Conservation (phyloP, 1,140 invertebrate species). For the Cotesia vestalis region DNA sequence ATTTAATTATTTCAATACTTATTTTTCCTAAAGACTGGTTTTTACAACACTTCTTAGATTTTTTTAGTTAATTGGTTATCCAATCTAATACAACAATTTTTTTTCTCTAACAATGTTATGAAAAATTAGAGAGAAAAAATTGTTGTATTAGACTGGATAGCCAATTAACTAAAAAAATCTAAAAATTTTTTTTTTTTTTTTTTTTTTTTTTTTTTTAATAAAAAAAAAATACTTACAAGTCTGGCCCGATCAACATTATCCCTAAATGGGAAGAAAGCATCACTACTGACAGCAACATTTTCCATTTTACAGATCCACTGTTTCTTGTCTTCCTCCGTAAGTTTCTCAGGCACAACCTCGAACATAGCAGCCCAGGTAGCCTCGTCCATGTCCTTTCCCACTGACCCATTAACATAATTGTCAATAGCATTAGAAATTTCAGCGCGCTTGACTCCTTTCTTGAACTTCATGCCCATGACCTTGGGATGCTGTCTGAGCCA, state of each 20-base stretch:
- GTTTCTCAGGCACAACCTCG: conserved; percentile 76
- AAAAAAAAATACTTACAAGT: conserved; percentile 71
- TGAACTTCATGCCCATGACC: conserved; percentile 88
- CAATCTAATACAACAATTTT: no score
- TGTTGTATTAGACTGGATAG: no score
- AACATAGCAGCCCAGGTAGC: conserved; percentile 76
- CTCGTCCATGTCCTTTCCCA: conserved; percentile 78
- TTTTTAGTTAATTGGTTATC: no score
- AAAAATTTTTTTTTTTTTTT: no score
- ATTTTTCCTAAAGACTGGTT: no score
- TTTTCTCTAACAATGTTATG: no score
- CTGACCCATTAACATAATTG: conserved; percentile 90
- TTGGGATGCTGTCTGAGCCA: conserved; percentile 95
- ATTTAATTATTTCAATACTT: no score
- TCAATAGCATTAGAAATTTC: conserved; percentile 97
- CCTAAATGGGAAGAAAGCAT: conserved; percentile 98
- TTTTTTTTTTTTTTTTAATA: not conserved
- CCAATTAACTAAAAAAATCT: no score
- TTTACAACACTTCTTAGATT: no score
- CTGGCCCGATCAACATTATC: conserved; percentile 96
- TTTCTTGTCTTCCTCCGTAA: conserved; percentile 75
- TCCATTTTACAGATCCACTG: conserved; percentile 84
- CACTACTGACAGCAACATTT: conserved; percentile 93
- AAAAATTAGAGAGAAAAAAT: no score
- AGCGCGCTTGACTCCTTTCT: conserved; percentile 87